Evolutionary conservation across 2,888 invertebrate genomes (phyloP).

Genomic region (Tenodera sinensis): DNA sequence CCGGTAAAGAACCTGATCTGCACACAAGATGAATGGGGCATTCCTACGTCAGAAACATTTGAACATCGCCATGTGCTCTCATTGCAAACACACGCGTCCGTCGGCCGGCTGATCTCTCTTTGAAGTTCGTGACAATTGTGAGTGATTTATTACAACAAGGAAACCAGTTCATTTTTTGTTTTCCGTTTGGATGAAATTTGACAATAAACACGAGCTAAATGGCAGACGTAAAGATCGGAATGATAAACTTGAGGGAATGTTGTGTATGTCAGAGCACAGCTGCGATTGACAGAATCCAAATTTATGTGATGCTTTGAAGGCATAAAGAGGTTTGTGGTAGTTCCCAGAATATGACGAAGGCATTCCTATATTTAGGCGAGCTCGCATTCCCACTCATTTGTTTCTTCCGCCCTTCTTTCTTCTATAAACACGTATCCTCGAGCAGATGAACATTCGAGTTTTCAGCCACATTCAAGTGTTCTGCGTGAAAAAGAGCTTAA

Average conservation of each 20-base stretch:
- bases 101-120: background rate
- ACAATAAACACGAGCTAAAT: background rate
- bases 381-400: background rate
- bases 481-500: no score
- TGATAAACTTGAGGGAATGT: background rate
- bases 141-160: background rate
- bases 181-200: background rate
- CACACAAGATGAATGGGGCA: background rate
- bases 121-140: background rate
- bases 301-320: background rate
- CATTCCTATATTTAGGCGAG: background rate
- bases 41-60: background rate
- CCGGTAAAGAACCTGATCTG: no score
- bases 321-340: background rate
- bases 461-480: no score
- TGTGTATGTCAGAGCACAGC: background rate
- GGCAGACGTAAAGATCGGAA: background rate
- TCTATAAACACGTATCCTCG: background rate
- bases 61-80: background rate
- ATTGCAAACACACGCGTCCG: no score
- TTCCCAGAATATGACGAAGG: background rate
- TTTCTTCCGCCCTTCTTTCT: background rate
- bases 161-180: background rate
- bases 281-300: background rate
- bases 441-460: background rate